Evolutionary conservation across 2,888 invertebrate species (phyloP), one percentile per base, ranked within the genome.

Genomic region (Epistrophella euchroma): DNA sequence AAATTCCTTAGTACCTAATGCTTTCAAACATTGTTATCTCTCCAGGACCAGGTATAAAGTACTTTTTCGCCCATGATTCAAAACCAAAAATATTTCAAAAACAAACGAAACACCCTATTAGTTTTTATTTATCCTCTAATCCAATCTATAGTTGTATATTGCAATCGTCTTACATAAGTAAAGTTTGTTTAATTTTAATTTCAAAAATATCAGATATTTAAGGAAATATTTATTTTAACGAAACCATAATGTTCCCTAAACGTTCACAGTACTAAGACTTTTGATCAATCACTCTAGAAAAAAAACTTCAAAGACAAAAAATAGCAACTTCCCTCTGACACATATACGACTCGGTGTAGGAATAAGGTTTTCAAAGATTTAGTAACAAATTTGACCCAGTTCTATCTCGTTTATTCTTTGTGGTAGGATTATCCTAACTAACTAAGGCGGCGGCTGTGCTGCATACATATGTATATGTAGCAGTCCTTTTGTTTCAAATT

Each of bases 311-410:
- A 28, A 2, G 3, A 37, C 40, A 15, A 40, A 40, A 56, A 40
- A 55, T 60, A 66, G 66, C 60, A 62, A 47, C 43, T 55, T 76
- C 43, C 56, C 4, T 62, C 17, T 19, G 4, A 5, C 68, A 37
- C 62, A 35, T 2, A 45, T 28, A n/a, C 15, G 45, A 35, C 4
- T 47, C 19, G 19, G 17, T 35, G 28, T 28, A 28, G 4, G 28
- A 0, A 4, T 19, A 35, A 22, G 4, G 70, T 52, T 52, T 79
- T 50, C 45, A 47, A 64, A 52, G 47, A 75, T 62, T 70, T 47
- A 75, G 70, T 76, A 64, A 71, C 71, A 56, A 81, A 66, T 52
- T 70, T 62, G 68, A 62, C 77, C 77, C 73, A 78, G 35, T 77
- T 77, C 13, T 22, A 5, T 4, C 2, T 2, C 11, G 45, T 66